A percentile compares a stretch with the other conserved stretches of the same genome.
Conservation (phyloP, 2,113 vertebrate species). For the Triplophysa rosa region DNA sequence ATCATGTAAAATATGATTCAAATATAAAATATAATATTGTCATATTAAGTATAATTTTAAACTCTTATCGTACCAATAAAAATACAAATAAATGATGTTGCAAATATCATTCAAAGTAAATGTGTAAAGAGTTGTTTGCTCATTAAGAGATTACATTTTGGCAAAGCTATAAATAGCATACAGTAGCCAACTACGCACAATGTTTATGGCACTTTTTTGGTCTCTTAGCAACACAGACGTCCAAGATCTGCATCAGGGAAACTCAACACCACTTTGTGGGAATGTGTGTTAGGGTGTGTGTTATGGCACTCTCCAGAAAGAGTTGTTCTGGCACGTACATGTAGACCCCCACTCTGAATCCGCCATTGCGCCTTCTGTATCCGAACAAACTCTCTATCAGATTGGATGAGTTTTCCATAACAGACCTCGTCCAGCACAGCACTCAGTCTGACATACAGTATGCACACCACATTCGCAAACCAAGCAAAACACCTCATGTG, state of each 20-base stretch:
- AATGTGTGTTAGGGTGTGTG: constrained; percentile 33
- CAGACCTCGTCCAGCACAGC: constrained; percentile 35
- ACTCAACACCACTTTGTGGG: constrained; percentile 46
- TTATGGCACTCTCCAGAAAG: constrained; percentile 39
- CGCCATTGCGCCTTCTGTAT: constrained; percentile 40
- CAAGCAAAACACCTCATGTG: constrained; percentile 21
- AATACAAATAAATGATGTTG: not conserved
- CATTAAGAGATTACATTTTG: constrained; percentile 6
- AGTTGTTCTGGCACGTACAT: constrained; percentile 44
- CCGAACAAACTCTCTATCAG: constrained; percentile 21
- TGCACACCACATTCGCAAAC: constrained; percentile 17
- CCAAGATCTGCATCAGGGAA: constrained; percentile 44
- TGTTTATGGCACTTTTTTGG: constrained; percentile 41
- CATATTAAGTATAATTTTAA: not conserved
- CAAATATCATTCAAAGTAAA: not conserved
- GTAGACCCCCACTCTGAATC: constrained; percentile 40
- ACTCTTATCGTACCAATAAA: not conserved
- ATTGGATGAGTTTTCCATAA: constrained; percentile 41
- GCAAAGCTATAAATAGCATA: constrained; percentile 36
- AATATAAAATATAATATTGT: not conserved
- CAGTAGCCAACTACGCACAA: constrained; percentile 41
- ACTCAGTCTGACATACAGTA: constrained; percentile 28
- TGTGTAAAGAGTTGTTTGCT: not conserved
- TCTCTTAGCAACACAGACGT: constrained; percentile 47
- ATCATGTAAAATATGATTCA: too few relatives aligned